Base-by-base conservation (phyloP, 2,113 vertebrate species). In the Odocoileus virginianus region DNA sequence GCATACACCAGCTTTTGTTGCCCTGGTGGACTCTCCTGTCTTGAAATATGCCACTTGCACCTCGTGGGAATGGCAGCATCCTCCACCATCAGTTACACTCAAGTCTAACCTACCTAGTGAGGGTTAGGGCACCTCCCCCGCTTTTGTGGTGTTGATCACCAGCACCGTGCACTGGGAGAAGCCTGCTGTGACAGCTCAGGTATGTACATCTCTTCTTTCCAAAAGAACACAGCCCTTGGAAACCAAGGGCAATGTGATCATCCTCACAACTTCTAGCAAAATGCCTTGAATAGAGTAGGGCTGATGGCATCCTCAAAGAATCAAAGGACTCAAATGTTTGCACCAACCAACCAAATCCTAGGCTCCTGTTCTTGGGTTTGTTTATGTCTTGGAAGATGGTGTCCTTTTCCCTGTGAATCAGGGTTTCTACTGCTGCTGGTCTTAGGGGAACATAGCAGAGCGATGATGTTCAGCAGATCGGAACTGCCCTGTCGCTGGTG, bases 371-470 rank as follows among this genome's bases (percentile, higher is more conserved):
- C n/a, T 8, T 83, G 5, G 10, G 13, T 1, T 30, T 0, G 74
- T 60, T 91, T 93, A 79, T 52, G 61, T 33, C 11, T 7, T 9
- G 61, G 5, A 9, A 36, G 40, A 58, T 5, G 40, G 17, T 58
- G 40, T 30, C 50, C 40, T 57, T n/a, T 33, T 95, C 87, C 9
- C 27, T 19, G 78, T 28, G 30, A 78, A 85, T 58, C 9, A 27
- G 3, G 30, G 67, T 94, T 91, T 96, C 82, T 55, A 60, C 28
- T 96, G 83, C 17, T 93, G 58, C 94, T 98, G 87, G 28, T 98
- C 96, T 98, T 93, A 98, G 94, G 98, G 88, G 97, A 97, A 96
- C 97, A 90, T 89, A 84, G 84, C 64, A 92, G 45, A 76, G 55
- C 90, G 88, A 97, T 97, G 91, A 96, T 58, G 33, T 13, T 95